phyloP scores from a whole-genome alignment of 2,888 invertebrate species.

The Polydrusus pterygomalis region DNA sequence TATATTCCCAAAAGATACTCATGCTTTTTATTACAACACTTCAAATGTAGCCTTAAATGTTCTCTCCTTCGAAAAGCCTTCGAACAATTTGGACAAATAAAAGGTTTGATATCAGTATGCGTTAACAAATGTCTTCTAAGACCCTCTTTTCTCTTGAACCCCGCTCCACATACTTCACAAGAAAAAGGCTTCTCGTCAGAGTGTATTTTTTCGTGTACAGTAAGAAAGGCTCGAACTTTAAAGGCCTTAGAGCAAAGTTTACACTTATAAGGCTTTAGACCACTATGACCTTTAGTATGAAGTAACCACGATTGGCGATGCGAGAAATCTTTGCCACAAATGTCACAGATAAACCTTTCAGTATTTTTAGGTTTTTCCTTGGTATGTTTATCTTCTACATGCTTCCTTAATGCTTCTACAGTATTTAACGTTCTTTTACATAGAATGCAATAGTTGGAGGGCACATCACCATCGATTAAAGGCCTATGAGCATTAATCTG shows the following conservation, averaged over 20 bases:
- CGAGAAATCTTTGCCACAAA: constrained; percentile 64
- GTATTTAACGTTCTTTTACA: constrained; percentile 46
- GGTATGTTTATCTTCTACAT: constrained; percentile 39
- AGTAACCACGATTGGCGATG: constrained; percentile 61
- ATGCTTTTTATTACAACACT: constrained; percentile 57
- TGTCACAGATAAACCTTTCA: constrained; percentile 64
- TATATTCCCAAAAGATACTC: constrained; percentile 12
- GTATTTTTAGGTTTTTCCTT: constrained; percentile 35
- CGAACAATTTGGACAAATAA: constrained; percentile 63
- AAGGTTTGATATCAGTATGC: constrained; percentile 63
- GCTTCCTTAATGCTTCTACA: constrained; percentile 45
- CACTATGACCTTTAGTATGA: constrained; percentile 62
- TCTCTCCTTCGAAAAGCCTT: constrained; percentile 62
- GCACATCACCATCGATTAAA: constrained; percentile 49
- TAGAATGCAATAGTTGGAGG: constrained; percentile 52
- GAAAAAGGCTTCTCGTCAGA: constrained; percentile 66
- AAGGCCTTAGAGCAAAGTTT: constrained; percentile 60
- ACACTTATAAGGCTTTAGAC: constrained; percentile 62
- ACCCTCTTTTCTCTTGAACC: constrained; percentile 57
- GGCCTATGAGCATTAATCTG: constrained; percentile 52
- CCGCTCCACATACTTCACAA: constrained; percentile 64
- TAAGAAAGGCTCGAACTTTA: constrained; percentile 61
- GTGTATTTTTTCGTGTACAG: constrained; percentile 66
- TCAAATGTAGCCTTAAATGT: constrained; percentile 61
- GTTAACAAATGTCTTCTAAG: constrained; percentile 63